Percentiles rank a stretch among this genome's conserved stretches.
Conservation (phyloP, 1,140 invertebrate species). For the Caenorhabditis remanei region DNA sequence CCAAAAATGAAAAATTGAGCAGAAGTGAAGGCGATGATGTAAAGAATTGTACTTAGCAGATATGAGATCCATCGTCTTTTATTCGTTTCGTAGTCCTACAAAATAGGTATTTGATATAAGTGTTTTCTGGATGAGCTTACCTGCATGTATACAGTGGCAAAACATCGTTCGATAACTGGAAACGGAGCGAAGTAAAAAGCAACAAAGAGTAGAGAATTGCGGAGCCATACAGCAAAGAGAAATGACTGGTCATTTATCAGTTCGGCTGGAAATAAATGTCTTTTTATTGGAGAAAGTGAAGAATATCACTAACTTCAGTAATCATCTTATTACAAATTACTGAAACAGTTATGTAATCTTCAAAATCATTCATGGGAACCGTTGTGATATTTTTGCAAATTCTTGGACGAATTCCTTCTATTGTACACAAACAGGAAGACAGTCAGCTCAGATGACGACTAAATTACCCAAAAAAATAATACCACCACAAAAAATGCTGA, state of each 20-base stretch:
- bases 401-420: too few species aligned
- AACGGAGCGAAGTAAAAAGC: conserved; percentile 20
- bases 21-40: conserved; percentile 10
- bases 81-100: conserved; percentile 16
- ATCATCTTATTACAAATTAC: too few species aligned
- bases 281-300: too few species aligned
- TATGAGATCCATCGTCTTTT: conserved; percentile 30
- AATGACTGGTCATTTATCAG: not conserved
- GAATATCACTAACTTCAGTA: too few species aligned
- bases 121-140: not conserved
- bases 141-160: conserved; percentile 13
- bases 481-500: too few species aligned
- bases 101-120: not conserved
- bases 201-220: conserved; percentile 16
- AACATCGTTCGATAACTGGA: conserved; percentile 7
- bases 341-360: too few species aligned
- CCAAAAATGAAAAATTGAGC: conserved; percentile 36
- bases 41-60: not conserved
- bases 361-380: not conserved
- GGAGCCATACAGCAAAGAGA: conserved; percentile 24
- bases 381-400: too few species aligned
- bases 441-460: too few species aligned
- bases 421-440: too few species aligned
- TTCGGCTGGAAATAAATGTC: conserved; percentile 15
- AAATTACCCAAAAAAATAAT: too few species aligned